A percentile compares a stretch with the other conserved stretches of the same genome.
phyloP scores from a whole-genome alignment of 2,113 vertebrate species.

The Halichoerus grypus region DNA sequence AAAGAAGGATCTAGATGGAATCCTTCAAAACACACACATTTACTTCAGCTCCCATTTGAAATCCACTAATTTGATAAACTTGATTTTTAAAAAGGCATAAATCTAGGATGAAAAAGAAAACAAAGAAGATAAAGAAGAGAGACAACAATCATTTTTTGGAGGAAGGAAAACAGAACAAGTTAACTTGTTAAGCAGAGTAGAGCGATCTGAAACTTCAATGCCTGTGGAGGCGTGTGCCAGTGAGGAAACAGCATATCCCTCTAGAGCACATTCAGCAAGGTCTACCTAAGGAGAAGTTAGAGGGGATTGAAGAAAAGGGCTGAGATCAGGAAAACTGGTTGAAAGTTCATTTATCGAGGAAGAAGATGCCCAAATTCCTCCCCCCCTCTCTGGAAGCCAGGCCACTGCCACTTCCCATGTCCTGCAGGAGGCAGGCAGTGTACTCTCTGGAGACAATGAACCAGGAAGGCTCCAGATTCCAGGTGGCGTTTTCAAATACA shows the following conservation, averaged over 20 bases:
- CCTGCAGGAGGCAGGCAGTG: background rate
- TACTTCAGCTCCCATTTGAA: constrained; percentile 18
- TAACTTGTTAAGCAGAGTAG: background rate
- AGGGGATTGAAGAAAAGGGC: background rate
- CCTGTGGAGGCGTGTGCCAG: background rate
- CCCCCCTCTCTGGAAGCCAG: background rate
- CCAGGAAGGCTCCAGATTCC: background rate
- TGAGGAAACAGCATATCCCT: background rate
- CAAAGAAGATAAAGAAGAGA: background rate
- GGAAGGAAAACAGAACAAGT: constrained; percentile 5
- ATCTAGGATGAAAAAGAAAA: background rate
- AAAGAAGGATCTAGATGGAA: background rate
- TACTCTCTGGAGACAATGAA: background rate
- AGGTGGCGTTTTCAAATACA: background rate
- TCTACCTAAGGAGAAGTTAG: background rate
- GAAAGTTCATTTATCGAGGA: background rate
- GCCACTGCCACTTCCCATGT: background rate
- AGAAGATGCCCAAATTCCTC: background rate
- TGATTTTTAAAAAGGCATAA: background rate
- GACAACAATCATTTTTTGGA: background rate
- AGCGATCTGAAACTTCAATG: background rate
- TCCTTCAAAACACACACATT: background rate
- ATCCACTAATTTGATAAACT: background rate
- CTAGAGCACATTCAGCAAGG: background rate
- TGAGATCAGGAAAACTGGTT: background rate